Conservation (phyloP, 2,888 invertebrate genomes). For the Lasioglossum pauxillum region DNA sequence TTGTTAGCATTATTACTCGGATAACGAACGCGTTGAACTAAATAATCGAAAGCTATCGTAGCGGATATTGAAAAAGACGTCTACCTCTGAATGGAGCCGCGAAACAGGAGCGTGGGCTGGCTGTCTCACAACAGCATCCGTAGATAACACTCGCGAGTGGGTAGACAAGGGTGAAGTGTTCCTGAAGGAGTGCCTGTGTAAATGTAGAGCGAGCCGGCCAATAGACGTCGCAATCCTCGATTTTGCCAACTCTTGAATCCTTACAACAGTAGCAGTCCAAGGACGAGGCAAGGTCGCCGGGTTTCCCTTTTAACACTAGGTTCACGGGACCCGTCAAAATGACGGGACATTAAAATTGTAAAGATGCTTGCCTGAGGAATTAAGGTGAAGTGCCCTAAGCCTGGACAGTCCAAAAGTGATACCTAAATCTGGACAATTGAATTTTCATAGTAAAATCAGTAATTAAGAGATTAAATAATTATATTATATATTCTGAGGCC, state of each 20-base stretch:
- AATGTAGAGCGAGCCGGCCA: neutral
- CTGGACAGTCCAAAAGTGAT: too few species aligned
- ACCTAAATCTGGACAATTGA: too few species aligned
- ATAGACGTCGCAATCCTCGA: slow-evolving; percentile 32
- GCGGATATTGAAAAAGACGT: neutral
- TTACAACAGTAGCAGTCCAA: slow-evolving; percentile 23
- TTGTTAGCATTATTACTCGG: neutral
- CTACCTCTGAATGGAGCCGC: neutral
- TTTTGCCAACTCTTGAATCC: slow-evolving; percentile 24
- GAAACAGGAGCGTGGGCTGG: neutral
- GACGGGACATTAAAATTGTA: too few species aligned
- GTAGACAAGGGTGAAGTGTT: neutral
- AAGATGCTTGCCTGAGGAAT: too few species aligned
- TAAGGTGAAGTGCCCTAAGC: too few species aligned
- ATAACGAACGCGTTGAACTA: neutral
- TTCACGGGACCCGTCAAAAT: too few species aligned
- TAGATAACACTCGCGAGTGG: neutral
- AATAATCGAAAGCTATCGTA: neutral
- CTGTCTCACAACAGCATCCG: neutral
- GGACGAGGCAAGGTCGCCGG: slow-evolving; percentile 39
- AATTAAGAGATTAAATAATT: too few species aligned
- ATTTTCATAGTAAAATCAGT: too few species aligned
- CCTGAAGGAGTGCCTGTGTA: neutral
- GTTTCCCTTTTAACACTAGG: neutral
- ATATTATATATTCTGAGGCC: too few species aligned